Percentiles rank a stretch among this genome's conserved stretches.
Conservation (phyloP, 2,113 vertebrate species). For the Gallinago jamesoni region DNA sequence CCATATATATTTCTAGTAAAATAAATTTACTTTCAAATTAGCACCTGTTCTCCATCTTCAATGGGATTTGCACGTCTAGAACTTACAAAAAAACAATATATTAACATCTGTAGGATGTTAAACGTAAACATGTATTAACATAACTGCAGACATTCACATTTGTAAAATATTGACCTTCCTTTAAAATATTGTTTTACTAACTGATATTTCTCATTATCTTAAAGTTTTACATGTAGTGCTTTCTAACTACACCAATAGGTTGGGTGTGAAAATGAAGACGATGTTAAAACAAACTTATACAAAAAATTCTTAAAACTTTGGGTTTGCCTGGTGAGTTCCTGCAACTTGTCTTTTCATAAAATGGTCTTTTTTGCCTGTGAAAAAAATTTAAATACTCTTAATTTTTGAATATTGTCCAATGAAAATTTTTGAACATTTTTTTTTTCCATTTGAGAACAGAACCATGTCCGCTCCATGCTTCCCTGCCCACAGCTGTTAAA, state of each 20-base stretch:
- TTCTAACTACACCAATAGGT: background rate
- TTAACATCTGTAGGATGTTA: background rate
- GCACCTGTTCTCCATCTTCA: background rate
- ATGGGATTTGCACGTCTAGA: background rate
- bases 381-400: background rate
- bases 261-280: background rate
- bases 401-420: constrained; percentile 49
- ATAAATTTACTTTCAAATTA: background rate
- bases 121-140: background rate
- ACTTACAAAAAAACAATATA: background rate
- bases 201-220: background rate
- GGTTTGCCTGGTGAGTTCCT: background rate
- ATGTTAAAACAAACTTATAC: background rate
- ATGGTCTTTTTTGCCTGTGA: background rate
- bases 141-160: background rate
- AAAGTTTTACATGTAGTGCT: background rate
- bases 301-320: background rate
- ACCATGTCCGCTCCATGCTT: constrained; percentile 24
- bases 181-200: background rate
- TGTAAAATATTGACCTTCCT: background rate
- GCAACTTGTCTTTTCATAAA: background rate
- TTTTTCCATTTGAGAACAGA: constrained; percentile 58
- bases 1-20: background rate
- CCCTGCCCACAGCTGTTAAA: constrained; percentile 62
- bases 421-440: constrained; percentile 50